Base-by-base conservation (phyloP, 2,888 invertebrate genomes). In the Aspidiotus destructor region DNA sequence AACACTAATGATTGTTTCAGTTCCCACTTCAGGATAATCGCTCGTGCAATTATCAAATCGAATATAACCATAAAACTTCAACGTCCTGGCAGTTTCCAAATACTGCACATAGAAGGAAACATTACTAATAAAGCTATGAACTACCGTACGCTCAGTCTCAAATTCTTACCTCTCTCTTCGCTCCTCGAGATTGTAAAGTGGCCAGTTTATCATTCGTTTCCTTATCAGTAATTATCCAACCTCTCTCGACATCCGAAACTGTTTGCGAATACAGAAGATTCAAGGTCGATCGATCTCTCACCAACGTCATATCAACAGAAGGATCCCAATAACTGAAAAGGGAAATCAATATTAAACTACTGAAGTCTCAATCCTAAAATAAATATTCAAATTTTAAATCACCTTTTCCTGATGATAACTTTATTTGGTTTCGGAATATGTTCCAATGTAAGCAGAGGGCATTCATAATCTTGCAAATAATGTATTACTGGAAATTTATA, bases 381-480 rank as follows among this genome's bases (percentile, higher is more conserved):
- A 58, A 58, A 28, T 28, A 5, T 28, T 52, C 28, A 57, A 62
- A 53, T 28, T 60, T 55, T 42, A 40, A 70, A 75, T 75, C 77
- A 89, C 89, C 87, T 88, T 81, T 92, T 96, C 74, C 92, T 84
- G 73, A 96, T 81, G 72, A 93, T 86, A 78, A 97, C 85, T 80
- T 86, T 87, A 76, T 81, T 79, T 57, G 86, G 85, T 72, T 85
- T 86, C 71, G 85, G 85, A 70, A 88, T 84, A 77, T 87, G 85
- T 76, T 88, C 88, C 73, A 91, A 86, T 67, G 96, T 93, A 79
- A 97, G 89, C 79, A 88, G 92, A 0, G 98, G 97, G 73, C 95
- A 92, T 82, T 99, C 98, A 81, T 95, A 98, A 78, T 97, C 91
- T 80, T 96, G 92, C 72, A 99, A 80, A 77, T 91, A 92, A 73